Percentiles rank a stretch among this genome's conserved stretches.
phyloP scores from a whole-genome alignment of 1,140 invertebrate species.

The Drosophila murphyi region DNA sequence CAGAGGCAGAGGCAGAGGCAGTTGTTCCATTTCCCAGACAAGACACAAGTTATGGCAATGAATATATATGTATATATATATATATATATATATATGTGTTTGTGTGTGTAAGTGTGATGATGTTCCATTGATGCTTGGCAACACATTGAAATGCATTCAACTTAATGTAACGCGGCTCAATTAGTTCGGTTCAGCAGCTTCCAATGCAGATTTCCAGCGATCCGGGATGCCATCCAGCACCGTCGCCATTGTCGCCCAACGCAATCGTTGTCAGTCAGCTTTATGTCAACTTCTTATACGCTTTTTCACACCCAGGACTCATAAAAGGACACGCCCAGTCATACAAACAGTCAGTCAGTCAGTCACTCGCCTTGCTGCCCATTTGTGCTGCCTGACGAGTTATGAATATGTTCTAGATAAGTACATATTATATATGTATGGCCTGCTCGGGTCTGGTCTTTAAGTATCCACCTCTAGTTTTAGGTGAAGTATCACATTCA shows the following conservation, averaged over 20 bases:
- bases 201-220: slow-evolving; percentile 68
- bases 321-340: slow-evolving; percentile 62
- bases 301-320: slow-evolving; percentile 82
- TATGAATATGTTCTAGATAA: slow-evolving; percentile 59
- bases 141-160: slow-evolving; percentile 82
- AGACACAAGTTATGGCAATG: slow-evolving; percentile 48
- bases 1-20: slow-evolving; percentile 22
- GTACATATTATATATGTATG: slow-evolving; percentile 7
- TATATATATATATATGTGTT: not conserved
- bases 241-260: slow-evolving; percentile 29
- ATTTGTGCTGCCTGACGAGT: slow-evolving; percentile 69
- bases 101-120: slow-evolving; percentile 3
- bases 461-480: not conserved
- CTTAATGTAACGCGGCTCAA: slow-evolving; percentile 83
- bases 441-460: not conserved
- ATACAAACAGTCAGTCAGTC: slow-evolving; percentile 18
- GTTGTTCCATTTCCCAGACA: slow-evolving; percentile 68
- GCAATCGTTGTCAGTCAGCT: slow-evolving; percentile 47
- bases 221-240: slow-evolving; percentile 35
- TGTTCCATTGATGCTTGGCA: slow-evolving; percentile 62
- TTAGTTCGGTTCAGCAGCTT: slow-evolving; percentile 78
- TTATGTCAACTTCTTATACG: slow-evolving; percentile 80
- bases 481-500: slow-evolving; percentile 2
- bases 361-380: slow-evolving; percentile 45
- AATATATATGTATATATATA: slow-evolving; percentile 8